Evolutionary conservation across 2,888 invertebrate genomes (phyloP), one percentile per base, ranked within the genome.

Genomic region (Brassicogethes aeneus): DNA sequence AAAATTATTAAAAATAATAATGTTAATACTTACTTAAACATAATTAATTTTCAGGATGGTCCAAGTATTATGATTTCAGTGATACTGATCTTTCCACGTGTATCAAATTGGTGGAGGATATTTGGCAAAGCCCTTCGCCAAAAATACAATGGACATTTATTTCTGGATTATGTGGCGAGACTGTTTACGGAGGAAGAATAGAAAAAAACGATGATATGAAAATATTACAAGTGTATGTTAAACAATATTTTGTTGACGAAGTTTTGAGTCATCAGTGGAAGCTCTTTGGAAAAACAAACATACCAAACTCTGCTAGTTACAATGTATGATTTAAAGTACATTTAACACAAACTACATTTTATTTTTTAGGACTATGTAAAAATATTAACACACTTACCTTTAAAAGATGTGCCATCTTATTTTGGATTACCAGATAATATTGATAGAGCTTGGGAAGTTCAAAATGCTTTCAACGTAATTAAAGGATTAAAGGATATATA

Each of bases 391-490:
- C 72, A 73, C 16, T 66, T 91, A 34, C 79, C 86, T 0, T 82
- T 83, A 45, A 72, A 73, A 38, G 90, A 93, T 62, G 70, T 76
- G 10, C 86, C 92, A 0, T 71, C 76, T 3, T 76, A 84, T 55
- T 85, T 93, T 56, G 89, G 90, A 2, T 70, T 95, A 36, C 88
- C 95, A 0, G 82, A 82, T 38, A 95, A 94, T 63, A 88, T 93
- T 43, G 82, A 89, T 48, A 72, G 83, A 38, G 84, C 89, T 5
- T 86, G 88, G 77, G 90, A 93, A 64, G 77, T 51, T 31, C 54
- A 56, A 40, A 53, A 45, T 3, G 55, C 56, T 3, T 16, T 44
- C 10, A 50, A 51, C 34, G 45, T 61, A 33, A 53, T 58, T 34
- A 36, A 42, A 7, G 45, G 54, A 40, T 35, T 60, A n/a, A 61